These are phyloP conservation scores for Gymnothorax javanicus DNA, from an alignment of 2,797 vertebrate species.

Conservation along the genomic window DNA sequence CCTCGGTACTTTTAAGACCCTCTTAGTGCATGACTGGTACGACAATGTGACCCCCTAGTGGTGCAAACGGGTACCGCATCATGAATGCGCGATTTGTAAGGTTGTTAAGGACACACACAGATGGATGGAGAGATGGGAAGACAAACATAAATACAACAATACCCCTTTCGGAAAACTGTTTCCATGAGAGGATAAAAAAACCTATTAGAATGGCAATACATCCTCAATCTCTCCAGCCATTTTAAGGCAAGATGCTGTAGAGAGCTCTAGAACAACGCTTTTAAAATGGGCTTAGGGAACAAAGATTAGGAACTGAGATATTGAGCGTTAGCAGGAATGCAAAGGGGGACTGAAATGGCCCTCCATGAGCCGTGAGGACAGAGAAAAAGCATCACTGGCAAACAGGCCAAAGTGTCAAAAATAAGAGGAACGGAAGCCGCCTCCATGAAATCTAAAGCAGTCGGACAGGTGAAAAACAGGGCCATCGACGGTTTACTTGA, in stretches of 20 bases:
- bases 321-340: not conserved
- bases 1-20: too few species aligned
- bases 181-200: not conserved
- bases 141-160: too few species aligned
- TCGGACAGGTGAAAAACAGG: not conserved
- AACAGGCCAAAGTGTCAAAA: not conserved
- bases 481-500: not conserved
- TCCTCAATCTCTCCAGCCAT: not conserved
- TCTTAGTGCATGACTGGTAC: too few species aligned
- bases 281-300: not conserved
- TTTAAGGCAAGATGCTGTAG: not conserved
- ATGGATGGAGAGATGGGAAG: not conserved
- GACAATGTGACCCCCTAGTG: too few species aligned
- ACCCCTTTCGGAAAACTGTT: too few species aligned
- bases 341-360: not conserved
- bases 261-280: not conserved
- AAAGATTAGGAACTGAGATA: not conserved
- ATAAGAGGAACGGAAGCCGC: not conserved
- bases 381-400: not conserved
- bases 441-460: not conserved
- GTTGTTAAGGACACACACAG: too few species aligned
- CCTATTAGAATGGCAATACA: not conserved
- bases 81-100: too few species aligned
- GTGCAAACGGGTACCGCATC: too few species aligned
- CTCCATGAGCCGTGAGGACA: not conserved